Base-by-base conservation (phyloP, 1,140 invertebrate genomes). In the Melipona quadrifasciata region DNA sequence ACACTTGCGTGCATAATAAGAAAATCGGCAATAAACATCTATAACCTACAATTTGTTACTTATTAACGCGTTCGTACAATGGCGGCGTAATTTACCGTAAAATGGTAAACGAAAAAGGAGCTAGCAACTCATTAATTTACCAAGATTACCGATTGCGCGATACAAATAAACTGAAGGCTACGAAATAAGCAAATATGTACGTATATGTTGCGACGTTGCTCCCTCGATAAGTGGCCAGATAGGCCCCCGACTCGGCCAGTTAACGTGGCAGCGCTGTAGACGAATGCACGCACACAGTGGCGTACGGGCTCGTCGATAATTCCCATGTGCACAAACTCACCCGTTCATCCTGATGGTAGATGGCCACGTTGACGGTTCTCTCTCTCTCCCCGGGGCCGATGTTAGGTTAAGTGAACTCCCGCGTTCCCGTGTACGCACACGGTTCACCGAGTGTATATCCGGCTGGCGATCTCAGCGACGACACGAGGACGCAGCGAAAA, bases 281-380 rank as follows among this genome's bases (percentile, higher is more conserved):
- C 11, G 12, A 31, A 58, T 16, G 39, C 80, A 75, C 21, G 34
- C 80, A 65, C 57, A 27, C 39, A 14, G 17, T 5, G 58, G 2
- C 19, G 21, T 34, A 27, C 77, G 47, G 39, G 31, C 51, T 55
- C 24, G 86, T 89, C 90, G 85, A 91, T 91, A 91, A 79, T 68
- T 76, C 61, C 51, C 76, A 85, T 76, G 79, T 84, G 53, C 16
- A 58, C 76, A 55, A 71, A 84, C 92, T 93, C 88, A 93, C 92
- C 92, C 92, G 91, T 93, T 93, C 92, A 93, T 93, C 90, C 91
- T 93, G 92, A 87, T 82, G 89, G 86, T 58, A 77, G 79, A 73
- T 89, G 65, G 76, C 72, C 86, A 89, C 85, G 88, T 85, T 79
- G 88, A 87, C 81, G 85, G 68, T 80, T 68, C 51, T 47, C 39